phyloP scores from a whole-genome alignment of 2,888 invertebrate genomes.

The Gerris lacustris region DNA sequence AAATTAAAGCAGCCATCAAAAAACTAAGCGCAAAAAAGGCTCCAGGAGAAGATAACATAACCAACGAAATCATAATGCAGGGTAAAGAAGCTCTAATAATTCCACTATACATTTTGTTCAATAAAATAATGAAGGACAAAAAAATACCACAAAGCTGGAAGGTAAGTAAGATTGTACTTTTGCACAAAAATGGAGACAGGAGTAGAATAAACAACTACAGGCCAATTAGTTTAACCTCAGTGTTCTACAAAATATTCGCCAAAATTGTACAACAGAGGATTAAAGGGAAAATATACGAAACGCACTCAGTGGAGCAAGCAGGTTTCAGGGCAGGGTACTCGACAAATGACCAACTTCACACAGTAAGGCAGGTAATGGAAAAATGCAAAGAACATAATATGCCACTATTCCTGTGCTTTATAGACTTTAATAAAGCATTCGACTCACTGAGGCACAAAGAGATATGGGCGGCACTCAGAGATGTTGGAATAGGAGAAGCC shows the following conservation, averaged over 20 bases:
- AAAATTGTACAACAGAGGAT: conserved; percentile 2
- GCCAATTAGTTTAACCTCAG: conserved; percentile 9
- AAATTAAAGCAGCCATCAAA: too few relatives aligned
- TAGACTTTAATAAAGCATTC: conserved; percentile 9
- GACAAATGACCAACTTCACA: conserved; percentile 3
- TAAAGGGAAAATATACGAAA: not conserved
- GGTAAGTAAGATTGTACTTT: not conserved
- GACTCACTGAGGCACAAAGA: conserved; percentile 4
- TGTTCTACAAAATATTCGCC: conserved; percentile 6
- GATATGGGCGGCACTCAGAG: not conserved
- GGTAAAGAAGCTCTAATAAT: not conserved
- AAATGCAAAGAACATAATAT: conserved; percentile 25
- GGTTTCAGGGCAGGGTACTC: conserved; percentile 9
- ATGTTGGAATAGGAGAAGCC: too few relatives aligned
- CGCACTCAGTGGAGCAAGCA: conserved; percentile 9
- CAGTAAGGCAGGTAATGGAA: too few relatives aligned
- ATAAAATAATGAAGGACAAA: not conserved
- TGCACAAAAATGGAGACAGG: conserved; percentile 10
- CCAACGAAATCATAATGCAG: too few relatives aligned
- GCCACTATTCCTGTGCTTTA: conserved; percentile 14
- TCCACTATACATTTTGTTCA: conserved; percentile 9
- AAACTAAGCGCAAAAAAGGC: too few relatives aligned
- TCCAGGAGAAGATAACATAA: too few relatives aligned
- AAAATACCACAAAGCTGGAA: conserved; percentile 7
- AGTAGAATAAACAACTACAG: conserved; percentile 13